Base-by-base conservation (phyloP, 2,888 invertebrate species). In the Drosophila mimetica region DNA sequence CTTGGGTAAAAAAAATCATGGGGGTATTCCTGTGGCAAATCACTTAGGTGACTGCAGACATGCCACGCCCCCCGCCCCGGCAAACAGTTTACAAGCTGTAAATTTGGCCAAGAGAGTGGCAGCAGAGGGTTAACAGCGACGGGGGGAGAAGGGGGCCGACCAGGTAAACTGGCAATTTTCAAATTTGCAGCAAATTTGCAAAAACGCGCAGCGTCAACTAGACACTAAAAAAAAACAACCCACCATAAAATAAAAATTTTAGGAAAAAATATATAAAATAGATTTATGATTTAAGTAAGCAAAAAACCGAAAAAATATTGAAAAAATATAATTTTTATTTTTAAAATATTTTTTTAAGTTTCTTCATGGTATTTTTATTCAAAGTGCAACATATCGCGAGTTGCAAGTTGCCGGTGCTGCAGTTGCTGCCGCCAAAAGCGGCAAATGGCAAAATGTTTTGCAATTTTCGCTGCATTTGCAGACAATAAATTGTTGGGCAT, bases 11-110 rank as follows among this genome's bases (percentile, higher is more conserved):
- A 20, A 25, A 44, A 28, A 16, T 16, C 25, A 53, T 20, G 9
- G 48, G 51, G 48, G 46, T 52, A 53, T 46, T 44, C 37, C 61
- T 50, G 44, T 61, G 52, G 70, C 80, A 82, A 82, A 82, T 82
- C 82, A 82, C 83, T 82, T 82, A 86, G 83, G 76, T 78, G 83
- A 78, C 76, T 86, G 76, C 75, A 76, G 85, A 74, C 82, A 72
- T 57, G 64, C 30, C 86, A 79, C 82, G 79, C 82, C 83, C 63
- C 63, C 34, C 63, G 25, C 39, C 42, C 39, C 48, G 48, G 41
- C 20, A 13, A 13, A 30, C 47, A 32, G 65, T 47, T 66, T 67
- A 63, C 64, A 61, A 47, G 46, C 59, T 51, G 72, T 53, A 65
- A 66, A 61, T 57, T 57, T 42, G 55, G 67, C 32, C 55, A 59